Evolutionary conservation across 37 sponge, comb jelly and placozoan genomes (phyloP).

Genomic region (Lycopodina hypogea): DNA sequence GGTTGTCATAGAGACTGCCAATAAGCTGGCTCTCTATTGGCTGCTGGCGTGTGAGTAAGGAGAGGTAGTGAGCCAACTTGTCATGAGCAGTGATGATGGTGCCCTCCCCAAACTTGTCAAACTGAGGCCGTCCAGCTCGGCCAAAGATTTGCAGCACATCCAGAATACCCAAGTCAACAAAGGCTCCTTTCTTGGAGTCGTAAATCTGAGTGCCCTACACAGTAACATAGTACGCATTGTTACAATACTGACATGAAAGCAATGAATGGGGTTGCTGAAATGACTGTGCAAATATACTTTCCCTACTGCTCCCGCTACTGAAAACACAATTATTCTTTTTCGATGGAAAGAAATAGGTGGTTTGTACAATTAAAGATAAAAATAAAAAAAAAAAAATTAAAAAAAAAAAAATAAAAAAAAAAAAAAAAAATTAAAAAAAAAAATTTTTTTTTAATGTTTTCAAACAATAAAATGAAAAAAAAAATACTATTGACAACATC

Average conservation of each 20-base stretch:
- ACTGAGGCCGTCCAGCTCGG: conserved; percentile 97
- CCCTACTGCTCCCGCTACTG: too few relatives aligned
- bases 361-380: too few relatives aligned
- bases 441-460: too few relatives aligned
- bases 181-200: conserved; percentile 90
- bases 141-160: conserved; percentile 99
- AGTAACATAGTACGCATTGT: neutral
- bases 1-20: conserved; percentile 73
- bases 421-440: too few relatives aligned
- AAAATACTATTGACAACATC: too few relatives aligned
- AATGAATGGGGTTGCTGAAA: neutral
- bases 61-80: conserved; percentile 90
- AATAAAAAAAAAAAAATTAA: too few relatives aligned
- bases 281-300: too few relatives aligned
- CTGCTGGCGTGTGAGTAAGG: conserved; percentile 86
- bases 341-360: too few relatives aligned
- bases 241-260: too few relatives aligned
- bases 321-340: too few relatives aligned
- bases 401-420: too few relatives aligned
- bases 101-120: conserved; percentile 87
- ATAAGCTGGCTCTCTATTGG: conserved; percentile 96
- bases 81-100: conserved; percentile 94
- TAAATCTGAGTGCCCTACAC: conserved; percentile 93
- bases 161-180: conserved; percentile 95
- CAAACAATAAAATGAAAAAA: too few relatives aligned